phyloP scores from a whole-genome alignment of 2,113 vertebrate genomes.

The Cheilinus undulatus region DNA sequence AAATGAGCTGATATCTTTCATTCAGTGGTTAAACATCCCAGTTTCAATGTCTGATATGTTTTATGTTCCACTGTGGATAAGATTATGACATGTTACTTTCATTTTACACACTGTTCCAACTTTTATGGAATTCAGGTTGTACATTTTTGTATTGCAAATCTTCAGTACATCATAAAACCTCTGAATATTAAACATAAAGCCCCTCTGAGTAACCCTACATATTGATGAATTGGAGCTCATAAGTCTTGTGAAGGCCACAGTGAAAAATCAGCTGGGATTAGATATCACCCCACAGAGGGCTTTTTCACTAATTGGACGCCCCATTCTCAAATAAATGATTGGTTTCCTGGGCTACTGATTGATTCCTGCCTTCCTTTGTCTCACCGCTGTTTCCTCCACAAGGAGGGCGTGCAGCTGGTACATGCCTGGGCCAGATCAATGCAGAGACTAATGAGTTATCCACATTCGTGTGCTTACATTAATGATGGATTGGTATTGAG shows the following conservation, averaged over 20 bases:
- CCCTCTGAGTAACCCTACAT: neutral
- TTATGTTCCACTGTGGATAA: no score
- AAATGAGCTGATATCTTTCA: no score
- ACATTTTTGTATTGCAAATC: conserved; percentile 44
- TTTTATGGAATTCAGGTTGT: no score
- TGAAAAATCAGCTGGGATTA: conserved; percentile 41
- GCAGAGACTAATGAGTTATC: conserved; percentile 73
- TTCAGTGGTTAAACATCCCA: no score
- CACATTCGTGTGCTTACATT: conserved; percentile 59
- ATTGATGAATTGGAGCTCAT: conserved; percentile 36
- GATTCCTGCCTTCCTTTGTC: conserved; percentile 69
- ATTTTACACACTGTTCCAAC: no score
- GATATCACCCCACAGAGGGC: conserved; percentile 55
- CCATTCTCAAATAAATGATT: conserved; percentile 66
- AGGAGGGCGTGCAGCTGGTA: conserved; percentile 34
- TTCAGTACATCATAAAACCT: conserved; percentile 16
- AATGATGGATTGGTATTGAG: conserved; percentile 39
- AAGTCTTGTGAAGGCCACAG: neutral
- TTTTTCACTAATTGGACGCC: conserved; percentile 74
- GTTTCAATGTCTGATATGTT: no score
- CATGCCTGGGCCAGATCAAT: conserved; percentile 65
- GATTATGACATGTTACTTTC: no score
- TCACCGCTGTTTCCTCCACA: conserved; percentile 55
- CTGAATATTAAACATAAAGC: neutral
- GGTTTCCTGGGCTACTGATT: conserved; percentile 72